A percentile compares a stretch with the other conserved stretches of the same genome.
These are phyloP conservation scores for Procapra przewalskii DNA, from an alignment of 2,113 vertebrate genomes.

Conservation along the genomic window DNA sequence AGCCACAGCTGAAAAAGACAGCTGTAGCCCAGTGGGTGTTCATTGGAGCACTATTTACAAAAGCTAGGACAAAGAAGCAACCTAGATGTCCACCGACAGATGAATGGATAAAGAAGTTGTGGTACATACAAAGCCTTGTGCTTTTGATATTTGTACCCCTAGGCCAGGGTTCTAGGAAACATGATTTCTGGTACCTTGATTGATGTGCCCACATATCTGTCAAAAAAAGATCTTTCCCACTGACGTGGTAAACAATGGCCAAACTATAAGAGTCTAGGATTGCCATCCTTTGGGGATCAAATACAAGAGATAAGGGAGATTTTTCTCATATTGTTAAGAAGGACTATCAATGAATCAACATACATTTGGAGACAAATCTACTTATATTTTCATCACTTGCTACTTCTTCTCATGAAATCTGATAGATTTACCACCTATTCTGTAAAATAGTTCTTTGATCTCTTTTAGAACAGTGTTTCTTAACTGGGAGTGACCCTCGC, in stretches of 20 bases:
- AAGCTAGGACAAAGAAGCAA: background rate
- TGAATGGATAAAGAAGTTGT: background rate
- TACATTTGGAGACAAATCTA: background rate
- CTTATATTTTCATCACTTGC: background rate
- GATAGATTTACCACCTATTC: background rate
- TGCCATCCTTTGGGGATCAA: background rate
- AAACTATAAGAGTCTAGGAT: background rate
- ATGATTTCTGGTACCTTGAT: background rate
- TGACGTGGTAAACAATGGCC: background rate
- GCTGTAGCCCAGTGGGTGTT: accelerated
- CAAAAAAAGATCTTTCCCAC: background rate
- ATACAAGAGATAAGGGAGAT: background rate
- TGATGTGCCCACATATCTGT: background rate
- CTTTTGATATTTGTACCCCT: background rate
- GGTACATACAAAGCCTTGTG: accelerated
- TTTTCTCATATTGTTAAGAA: background rate
- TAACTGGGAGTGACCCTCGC: background rate
- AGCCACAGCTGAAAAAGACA: background rate
- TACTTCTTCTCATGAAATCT: background rate
- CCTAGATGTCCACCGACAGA: background rate
- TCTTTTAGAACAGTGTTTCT: background rate
- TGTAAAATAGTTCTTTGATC: background rate
- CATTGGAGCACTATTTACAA: background rate
- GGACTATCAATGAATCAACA: background rate
- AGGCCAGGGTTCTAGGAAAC: background rate